These are phyloP conservation scores for Phataginus tricuspis DNA, from an alignment of 2,797 vertebrate species.

Conservation along the genomic window DNA sequence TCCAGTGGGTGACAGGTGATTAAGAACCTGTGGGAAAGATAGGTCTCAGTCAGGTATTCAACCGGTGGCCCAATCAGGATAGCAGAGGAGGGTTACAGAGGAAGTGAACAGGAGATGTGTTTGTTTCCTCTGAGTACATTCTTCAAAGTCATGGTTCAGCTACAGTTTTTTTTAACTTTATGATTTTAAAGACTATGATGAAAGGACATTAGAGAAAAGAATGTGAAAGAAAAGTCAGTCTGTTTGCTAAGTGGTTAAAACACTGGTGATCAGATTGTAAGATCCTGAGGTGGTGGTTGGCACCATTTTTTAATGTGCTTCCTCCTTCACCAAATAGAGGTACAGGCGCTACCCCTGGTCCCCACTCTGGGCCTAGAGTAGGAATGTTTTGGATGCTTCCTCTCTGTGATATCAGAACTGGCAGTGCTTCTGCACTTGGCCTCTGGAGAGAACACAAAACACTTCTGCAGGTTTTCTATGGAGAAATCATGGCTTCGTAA, in stretches of 20 bases:
- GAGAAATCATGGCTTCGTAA: conserved; percentile 10
- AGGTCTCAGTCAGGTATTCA: conserved; percentile 51
- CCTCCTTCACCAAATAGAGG: neutral
- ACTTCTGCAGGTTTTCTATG: neutral
- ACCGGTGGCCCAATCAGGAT: neutral
- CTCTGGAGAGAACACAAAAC: neutral
- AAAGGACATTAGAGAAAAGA: neutral
- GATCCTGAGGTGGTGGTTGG: neutral
- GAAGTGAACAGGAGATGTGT: neutral
- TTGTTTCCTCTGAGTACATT: neutral
- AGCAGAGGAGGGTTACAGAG: neutral
- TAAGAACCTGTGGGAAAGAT: conserved; percentile 88
- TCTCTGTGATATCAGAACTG: neutral
- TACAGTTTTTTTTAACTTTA: neutral
- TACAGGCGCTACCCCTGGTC: neutral
- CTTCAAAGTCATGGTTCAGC: neutral
- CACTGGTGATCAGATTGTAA: neutral
- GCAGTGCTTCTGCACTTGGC: neutral
- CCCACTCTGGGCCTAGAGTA: neutral
- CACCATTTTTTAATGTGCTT: neutral
- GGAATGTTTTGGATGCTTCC: neutral
- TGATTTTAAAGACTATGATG: neutral
- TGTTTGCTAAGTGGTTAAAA: neutral
- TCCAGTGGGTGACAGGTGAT: conserved; percentile 90
- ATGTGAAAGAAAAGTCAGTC: neutral